Conservation (phyloP, 2,888 invertebrate species). For the Apodemia hepburni region DNA sequence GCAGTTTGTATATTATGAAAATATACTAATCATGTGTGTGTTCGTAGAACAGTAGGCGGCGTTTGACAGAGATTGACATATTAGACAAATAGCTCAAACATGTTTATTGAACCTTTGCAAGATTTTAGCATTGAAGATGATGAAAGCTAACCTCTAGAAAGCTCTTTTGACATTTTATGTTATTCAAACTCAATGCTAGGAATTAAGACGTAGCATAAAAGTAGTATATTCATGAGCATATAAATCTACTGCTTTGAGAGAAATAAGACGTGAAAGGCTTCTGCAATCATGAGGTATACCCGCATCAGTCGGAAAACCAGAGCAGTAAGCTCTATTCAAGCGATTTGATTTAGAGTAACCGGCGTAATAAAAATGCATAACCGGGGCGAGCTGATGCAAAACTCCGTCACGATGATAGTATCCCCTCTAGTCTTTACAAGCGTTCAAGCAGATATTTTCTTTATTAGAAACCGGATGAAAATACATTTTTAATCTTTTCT, state of each 20-base stretch:
- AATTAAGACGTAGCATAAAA: background rate
- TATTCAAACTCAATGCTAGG: background rate
- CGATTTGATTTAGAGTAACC: too few species aligned
- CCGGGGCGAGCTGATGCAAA: too few species aligned
- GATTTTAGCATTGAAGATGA: background rate
- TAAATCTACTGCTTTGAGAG: background rate
- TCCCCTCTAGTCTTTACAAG: too few species aligned
- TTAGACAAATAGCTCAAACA: background rate
- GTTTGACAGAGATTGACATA: constrained; percentile 7
- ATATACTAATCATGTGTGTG: background rate
- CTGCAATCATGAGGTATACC: too few species aligned
- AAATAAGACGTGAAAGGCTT: too few species aligned
- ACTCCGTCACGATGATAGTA: too few species aligned
- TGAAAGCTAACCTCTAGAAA: background rate
- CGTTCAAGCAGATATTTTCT: too few species aligned
- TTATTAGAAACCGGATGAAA: too few species aligned
- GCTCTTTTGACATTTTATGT: background rate
- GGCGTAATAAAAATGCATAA: too few species aligned
- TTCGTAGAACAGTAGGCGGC: background rate
- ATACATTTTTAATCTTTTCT: too few species aligned
- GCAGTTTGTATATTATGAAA: background rate
- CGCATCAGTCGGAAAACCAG: too few species aligned
- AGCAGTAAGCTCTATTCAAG: too few species aligned
- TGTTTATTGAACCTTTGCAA: background rate
- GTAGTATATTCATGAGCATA: background rate